Evolutionary conservation across 2,888 invertebrate species (phyloP), one percentile per base, ranked within the genome.

Genomic region (Thymelicus sylvestris): DNA sequence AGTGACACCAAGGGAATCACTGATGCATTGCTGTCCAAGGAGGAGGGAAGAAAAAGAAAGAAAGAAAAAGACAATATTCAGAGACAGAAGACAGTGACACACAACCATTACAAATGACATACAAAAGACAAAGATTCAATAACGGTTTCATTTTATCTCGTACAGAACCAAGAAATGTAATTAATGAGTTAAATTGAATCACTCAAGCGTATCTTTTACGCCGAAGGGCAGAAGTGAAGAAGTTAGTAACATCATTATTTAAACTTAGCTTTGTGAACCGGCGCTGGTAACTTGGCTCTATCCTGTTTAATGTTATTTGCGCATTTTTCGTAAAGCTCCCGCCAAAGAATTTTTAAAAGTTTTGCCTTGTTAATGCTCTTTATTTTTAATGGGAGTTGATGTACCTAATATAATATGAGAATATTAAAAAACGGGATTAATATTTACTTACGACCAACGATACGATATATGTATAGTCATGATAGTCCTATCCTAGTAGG

Each of bases 161-260:
- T 52, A 15, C 10, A 12, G 13, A 52, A 15, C 7, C 52, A 19
- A 52, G 52, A 7, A 52, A 19, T 19, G 52, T 52, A 19, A 7
- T 52, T 52, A 52, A 19, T 52, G 77, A 68, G 1, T 24, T 74
- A 75, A 69, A 24, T 1, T 41, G 12, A 55, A 50, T 52, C 72
- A 75, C 74, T 73, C 15, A 19, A 15, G 68, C 67, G 57, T 67
- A 15, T 72, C 19, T 10, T 74, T 79, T 75, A 62, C 38, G 50
- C 70, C 74, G 31, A 57, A 62, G 71, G 44, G 62, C 71, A 55
- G 65, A 70, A 74, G 72, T 72, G 73, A 76, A 76, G 74, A 82
- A 86, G 83, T 85, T 84, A 77, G 83, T 83, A 83, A 86, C 83
- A 84, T 80, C 82, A 81, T 87, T 87, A 85, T 78, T 81, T 77